Evolutionary conservation across 2,888 invertebrate species (phyloP), one percentile per base, ranked within the genome.

Genomic region (Nesidiocoris tenuis): DNA sequence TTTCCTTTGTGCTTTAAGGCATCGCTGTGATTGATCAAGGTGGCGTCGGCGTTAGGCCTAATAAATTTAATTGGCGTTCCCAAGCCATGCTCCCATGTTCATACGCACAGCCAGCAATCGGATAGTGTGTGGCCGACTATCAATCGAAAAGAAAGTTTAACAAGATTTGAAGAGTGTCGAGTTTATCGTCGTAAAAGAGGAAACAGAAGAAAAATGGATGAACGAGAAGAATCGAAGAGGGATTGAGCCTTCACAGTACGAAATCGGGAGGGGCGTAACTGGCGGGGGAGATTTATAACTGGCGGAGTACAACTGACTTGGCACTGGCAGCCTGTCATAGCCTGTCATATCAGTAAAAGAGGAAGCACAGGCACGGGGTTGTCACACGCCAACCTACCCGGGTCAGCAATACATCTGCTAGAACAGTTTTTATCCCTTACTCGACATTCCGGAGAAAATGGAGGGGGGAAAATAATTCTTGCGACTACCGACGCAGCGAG

Each of bases 251-350:
- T 59, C 17, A n/a, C n/a, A 17, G 19, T 21, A 64, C 65, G 65
- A 64, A n/a, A 64, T 17, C 72, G 66, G n/a, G 24, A 68, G 66
- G 12, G 21, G 21, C 12, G 25, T 61, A n/a, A 59, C 55, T n/a
- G 18, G 57, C 61, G 18, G 24, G 22, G 25, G 39, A 77, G 57
- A 74, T 57, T 56, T 56, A 39, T 39, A 39, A 39, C 39, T 39
- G 39, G 39, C 39, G 12, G 39, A 39, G 39, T 39, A 39, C 39
- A 39, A 39, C 5, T 39, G 39, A 39, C 39, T 39, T 39, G 39
- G 39, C 39, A 12, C 39, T 39, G 39, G 39, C 39, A 12, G 39
- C 5, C 39, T 39, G 39, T 39, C 39, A 39, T 39, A 12, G 39
- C 5, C 39, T 39, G 39, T 39, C 39, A 39, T 39, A 39, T 39